Percentiles rank a stretch among this genome's conserved stretches.
These are phyloP conservation scores for Cygnus buccinator DNA, from an alignment of 2,113 vertebrate genomes.

Conservation along the genomic window DNA sequence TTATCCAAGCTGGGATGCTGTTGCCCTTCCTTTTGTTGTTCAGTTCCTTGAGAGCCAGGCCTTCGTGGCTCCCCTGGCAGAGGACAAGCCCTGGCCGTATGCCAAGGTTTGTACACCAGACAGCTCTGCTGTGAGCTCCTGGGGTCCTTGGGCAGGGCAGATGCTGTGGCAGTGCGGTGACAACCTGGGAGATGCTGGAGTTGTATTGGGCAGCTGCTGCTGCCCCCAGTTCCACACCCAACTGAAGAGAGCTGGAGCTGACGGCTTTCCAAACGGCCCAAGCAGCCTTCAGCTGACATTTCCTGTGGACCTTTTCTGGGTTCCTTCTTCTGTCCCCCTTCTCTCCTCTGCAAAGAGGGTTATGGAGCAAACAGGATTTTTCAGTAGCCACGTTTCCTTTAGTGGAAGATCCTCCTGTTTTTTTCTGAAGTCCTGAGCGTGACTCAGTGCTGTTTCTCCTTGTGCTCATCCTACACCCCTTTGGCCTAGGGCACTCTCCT, in stretches of 20 bases:
- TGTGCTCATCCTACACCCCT: not conserved
- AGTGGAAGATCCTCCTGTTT: not conserved
- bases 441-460: not conserved
- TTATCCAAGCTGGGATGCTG: too few relatives aligned
- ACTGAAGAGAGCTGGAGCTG: not conserved
- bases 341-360: not conserved
- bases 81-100: accelerated
- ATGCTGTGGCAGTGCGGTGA: not conserved
- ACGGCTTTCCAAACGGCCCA: not conserved
- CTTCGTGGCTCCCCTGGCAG: not conserved
- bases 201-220: not conserved
- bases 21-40: not conserved
- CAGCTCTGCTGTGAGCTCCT: not conserved
- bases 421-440: not conserved
- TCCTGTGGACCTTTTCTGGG: not conserved
- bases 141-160: not conserved
- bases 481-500: not conserved
- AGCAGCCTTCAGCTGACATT: not conserved
- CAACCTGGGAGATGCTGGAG: not conserved
- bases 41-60: not conserved
- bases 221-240: accelerated
- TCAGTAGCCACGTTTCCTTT: not conserved
- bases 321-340: not conserved
- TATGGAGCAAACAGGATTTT: not conserved
- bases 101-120: not conserved